phyloP scores from a whole-genome alignment of 1,140 invertebrate genomes.

The Aphaenogaster rudis region DNA sequence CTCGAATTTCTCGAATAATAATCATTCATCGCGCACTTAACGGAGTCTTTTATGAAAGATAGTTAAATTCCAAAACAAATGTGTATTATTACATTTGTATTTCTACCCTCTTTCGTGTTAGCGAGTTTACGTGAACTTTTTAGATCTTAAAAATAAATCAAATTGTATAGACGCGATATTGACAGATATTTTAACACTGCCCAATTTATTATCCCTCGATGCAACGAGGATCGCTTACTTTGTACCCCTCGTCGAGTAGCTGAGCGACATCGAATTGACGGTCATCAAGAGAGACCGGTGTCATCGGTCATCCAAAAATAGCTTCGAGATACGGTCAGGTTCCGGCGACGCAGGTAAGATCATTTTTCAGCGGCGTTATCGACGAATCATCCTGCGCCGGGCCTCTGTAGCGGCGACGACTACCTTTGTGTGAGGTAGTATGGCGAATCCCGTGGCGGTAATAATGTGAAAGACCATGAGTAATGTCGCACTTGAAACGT shows the following conservation, averaged over 20 bases:
- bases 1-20: conserved; percentile 3
- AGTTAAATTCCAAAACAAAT: not conserved
- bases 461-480: conserved; percentile 64
- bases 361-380: conserved; percentile 74
- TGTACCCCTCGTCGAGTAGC: conserved; percentile 53
- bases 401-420: conserved; percentile 16
- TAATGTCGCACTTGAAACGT: conserved; percentile 71
- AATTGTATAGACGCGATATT: not conserved
- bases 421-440: conserved; percentile 41
- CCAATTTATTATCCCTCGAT: conserved; percentile 48
- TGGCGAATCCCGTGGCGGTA: conserved; percentile 40
- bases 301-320: conserved; percentile 71
- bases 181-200: conserved; percentile 18
- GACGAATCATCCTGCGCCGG: conserved; percentile 56
- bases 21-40: not conserved
- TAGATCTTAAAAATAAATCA: not conserved
- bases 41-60: no score
- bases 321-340: conserved; percentile 63
- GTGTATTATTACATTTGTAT: not conserved
- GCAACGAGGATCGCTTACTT: conserved; percentile 62
- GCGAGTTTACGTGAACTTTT: not conserved
- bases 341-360: conserved; percentile 66
- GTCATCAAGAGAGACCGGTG: conserved; percentile 67
- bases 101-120: not conserved
- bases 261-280: conserved; percentile 62